phyloP scores from a whole-genome alignment of 2,888 invertebrate genomes.

The Orthosia cruda region DNA sequence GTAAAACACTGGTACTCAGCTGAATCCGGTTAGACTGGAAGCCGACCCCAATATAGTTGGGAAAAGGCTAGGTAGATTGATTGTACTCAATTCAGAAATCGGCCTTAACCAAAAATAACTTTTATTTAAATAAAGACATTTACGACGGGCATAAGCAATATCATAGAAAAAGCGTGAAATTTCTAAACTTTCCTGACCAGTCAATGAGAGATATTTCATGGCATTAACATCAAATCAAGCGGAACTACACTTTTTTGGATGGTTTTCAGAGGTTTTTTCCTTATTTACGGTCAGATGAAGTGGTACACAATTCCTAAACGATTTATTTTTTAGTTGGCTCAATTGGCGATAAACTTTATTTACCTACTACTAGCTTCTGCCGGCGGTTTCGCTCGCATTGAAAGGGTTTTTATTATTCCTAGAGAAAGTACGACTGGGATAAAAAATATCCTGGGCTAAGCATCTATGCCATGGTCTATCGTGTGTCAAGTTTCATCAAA shows the following conservation, averaged over 20 bases:
- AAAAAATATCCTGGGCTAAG: too few species aligned
- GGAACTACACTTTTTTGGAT: conserved; percentile 22
- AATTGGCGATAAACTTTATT: conserved; percentile 3
- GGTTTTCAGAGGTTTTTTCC: conserved; percentile 30
- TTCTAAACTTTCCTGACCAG: conserved; percentile 42
- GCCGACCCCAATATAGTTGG: too few species aligned
- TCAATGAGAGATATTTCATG: conserved; percentile 48
- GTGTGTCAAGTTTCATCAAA: too few species aligned
- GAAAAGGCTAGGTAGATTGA: too few species aligned
- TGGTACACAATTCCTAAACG: conserved; percentile 2
- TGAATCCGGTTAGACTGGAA: too few species aligned
- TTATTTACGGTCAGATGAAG: background rate
- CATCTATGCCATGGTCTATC: too few species aligned
- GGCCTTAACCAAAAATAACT: background rate
- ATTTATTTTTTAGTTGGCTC: background rate
- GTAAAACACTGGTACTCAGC: too few species aligned
- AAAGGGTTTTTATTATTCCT: background rate
- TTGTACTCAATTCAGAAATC: too few species aligned
- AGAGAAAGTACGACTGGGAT: background rate
- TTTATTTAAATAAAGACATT: conserved; percentile 13
- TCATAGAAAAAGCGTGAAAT: conserved; percentile 43
- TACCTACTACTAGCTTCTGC: background rate
- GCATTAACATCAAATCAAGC: conserved; percentile 38
- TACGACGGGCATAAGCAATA: background rate
- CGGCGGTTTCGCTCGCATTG: background rate